Evolutionary conservation across 2,113 vertebrate genomes (phyloP).

Genomic region (Poeciliopsis retropinna): DNA sequence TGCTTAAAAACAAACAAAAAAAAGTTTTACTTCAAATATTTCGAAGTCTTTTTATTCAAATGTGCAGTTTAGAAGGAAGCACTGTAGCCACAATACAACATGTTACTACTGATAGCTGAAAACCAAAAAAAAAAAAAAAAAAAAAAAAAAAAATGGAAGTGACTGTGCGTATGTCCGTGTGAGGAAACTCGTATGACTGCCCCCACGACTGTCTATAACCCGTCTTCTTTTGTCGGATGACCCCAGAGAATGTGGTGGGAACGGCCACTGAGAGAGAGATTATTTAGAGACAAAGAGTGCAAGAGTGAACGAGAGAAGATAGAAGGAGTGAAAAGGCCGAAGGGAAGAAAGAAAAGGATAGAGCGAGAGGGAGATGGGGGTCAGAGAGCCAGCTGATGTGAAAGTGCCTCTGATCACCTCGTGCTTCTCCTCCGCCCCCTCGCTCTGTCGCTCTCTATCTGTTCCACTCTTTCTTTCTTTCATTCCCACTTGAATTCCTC

Average conservation of each 20-base stretch:
- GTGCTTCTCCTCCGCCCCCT: conserved; percentile 71
- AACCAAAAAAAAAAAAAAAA: background rate
- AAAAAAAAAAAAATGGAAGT: conserved; percentile 14
- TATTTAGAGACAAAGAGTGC: conserved; percentile 58
- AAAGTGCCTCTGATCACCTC: conserved; percentile 73
- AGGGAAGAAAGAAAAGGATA: conserved; percentile 41
- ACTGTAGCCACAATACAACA: too few species aligned
- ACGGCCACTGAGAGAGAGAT: conserved; percentile 69
- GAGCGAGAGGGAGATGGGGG: conserved; percentile 44
- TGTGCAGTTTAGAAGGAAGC: too few species aligned
- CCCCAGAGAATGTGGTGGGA: conserved; percentile 75
- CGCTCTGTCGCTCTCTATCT: conserved; percentile 65
- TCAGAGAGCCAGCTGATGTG: conserved; percentile 70
- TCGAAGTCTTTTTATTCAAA: background rate
- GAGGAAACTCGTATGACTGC: conserved; percentile 64
- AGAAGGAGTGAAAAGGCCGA: conserved; percentile 47
- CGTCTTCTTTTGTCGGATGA: conserved; percentile 72
- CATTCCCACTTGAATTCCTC: conserved; percentile 77
- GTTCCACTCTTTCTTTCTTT: conserved; percentile 64
- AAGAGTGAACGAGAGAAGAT: conserved; percentile 52
- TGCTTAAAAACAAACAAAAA: too few species aligned
- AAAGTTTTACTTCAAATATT: background rate
- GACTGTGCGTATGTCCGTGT: conserved; percentile 20
- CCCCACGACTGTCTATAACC: conserved; percentile 60
- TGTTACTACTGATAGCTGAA: background rate